phyloP scores from a whole-genome alignment of 2,888 invertebrate genomes.

The Drosophila lacicola region DNA sequence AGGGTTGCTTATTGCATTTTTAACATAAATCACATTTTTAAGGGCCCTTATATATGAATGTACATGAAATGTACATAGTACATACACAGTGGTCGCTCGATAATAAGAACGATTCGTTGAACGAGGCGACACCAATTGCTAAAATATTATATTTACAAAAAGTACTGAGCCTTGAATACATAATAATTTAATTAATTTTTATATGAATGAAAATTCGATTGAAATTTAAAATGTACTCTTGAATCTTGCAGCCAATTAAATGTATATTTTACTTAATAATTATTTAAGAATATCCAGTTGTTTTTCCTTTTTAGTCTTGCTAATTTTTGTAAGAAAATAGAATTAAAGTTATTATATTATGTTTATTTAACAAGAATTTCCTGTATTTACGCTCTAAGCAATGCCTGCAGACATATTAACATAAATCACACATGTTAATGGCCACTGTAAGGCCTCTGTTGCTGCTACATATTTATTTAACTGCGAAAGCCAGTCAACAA shows the following conservation, averaged over 20 bases:
- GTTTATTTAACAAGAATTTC: background rate
- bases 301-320: no score
- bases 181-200: no score
- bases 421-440: conserved; percentile 30
- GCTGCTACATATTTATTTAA: conserved; percentile 32
- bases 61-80: background rate
- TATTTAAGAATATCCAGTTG: no score
- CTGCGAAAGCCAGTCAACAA: conserved; percentile 25
- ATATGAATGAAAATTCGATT: no score
- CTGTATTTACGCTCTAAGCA: conserved; percentile 4
- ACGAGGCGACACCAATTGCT: no score
- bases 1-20: background rate
- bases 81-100: background rate
- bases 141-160: no score
- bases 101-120: background rate
- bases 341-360: background rate
- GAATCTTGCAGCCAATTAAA: no score
- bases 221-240: no score
- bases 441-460: conserved; percentile 16
- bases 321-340: background rate
- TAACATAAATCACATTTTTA: background rate
- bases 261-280: no score
- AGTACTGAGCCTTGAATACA: no score
- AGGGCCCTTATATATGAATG: background rate
- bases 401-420: conserved; percentile 12